Base-by-base conservation (phyloP, 2,113 vertebrate genomes). In the rat (Rattus norvegicus) region DNA sequence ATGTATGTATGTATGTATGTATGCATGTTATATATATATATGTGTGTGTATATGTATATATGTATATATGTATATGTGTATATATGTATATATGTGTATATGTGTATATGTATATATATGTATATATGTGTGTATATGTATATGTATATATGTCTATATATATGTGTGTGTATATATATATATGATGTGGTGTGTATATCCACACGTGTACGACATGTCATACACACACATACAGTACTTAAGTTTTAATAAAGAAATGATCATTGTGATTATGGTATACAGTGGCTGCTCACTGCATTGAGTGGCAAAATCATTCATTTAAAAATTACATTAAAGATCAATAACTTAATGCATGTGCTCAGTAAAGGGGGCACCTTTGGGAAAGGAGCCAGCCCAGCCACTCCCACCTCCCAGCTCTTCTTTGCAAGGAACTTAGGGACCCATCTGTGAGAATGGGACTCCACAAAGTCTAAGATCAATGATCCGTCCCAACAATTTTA, bases 401-500 rank as follows among this genome's bases (percentile, higher is more conserved):
- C 11, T 77, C 28, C 1, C 8, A 24, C 2, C 36, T 33, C 11
- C 6, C 4, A 49, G 3, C 10, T 16, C 3, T 36, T 16, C 0
- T 49, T 24, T 36, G 19, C 26, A 54, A 63, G 17, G 2, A 1
- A 63, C 88, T 79, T 43, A 11, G 1, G 1, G 1, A 39, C 3
- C 7, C 91, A 43, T 30, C 2, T 39, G n/a, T 14, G n/a, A 43
- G 11, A 30, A 4, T 19, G 16, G 54, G 36, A 69, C 24, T 67
- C 67, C 2, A 52, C 17, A 56, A n/a, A 47, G 17, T 43, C 13
- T 92, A 36, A 79, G 72, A 90, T 67, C 54, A 88, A 4, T 39
- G 54, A 65, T 26, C 33, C 52, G 7, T 8, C 1, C 19, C 70
- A 65, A 22, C 28, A 61, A 10, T 36, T 52, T 89, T 56, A 54